Evolutionary conservation across 2,888 invertebrate species (phyloP).

Genomic region (Lycia hirtaria): DNA sequence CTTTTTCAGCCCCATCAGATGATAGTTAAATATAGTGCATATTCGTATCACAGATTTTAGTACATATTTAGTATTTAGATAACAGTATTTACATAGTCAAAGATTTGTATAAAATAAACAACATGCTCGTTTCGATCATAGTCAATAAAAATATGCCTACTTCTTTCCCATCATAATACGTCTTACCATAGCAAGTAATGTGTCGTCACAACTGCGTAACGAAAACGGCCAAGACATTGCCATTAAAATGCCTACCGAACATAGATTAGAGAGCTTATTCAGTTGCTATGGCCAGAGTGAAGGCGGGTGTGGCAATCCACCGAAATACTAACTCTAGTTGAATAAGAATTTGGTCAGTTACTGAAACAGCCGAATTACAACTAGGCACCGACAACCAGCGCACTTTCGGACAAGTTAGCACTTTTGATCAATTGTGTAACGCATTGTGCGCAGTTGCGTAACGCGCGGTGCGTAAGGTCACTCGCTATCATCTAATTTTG

Average conservation of each 20-base stretch:
- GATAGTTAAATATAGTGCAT: too few relatives aligned
- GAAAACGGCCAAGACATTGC: constrained; percentile 22
- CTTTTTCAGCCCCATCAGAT: too few relatives aligned
- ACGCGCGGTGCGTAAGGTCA: constrained; percentile 77
- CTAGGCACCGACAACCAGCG: constrained; percentile 12
- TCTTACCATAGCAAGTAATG: not conserved
- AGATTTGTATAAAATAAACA: too few relatives aligned
- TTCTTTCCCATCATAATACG: too few relatives aligned
- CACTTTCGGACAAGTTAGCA: constrained; percentile 29
- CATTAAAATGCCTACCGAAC: constrained; percentile 25
- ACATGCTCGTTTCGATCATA: too few relatives aligned
- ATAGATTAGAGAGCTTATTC: constrained; percentile 38
- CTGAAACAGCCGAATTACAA: constrained; percentile 31
- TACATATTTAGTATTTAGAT: too few relatives aligned
- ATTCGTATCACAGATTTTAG: too few relatives aligned
- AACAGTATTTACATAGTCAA: too few relatives aligned
- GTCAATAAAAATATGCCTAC: too few relatives aligned
- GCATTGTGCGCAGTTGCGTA: constrained; percentile 55
- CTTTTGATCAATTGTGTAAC: constrained; percentile 56
- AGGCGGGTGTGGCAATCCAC: constrained; percentile 19
- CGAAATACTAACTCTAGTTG: constrained; percentile 31
- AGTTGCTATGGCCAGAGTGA: constrained; percentile 22
- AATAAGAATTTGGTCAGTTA: constrained; percentile 27
- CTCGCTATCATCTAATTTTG: constrained; percentile 76
- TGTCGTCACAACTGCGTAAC: constrained; percentile 19